Percentiles rank a stretch among this genome's conserved stretches.
Evolutionary conservation across 2,113 vertebrate species (phyloP).

Genomic region (Osmerus mordax): DNA sequence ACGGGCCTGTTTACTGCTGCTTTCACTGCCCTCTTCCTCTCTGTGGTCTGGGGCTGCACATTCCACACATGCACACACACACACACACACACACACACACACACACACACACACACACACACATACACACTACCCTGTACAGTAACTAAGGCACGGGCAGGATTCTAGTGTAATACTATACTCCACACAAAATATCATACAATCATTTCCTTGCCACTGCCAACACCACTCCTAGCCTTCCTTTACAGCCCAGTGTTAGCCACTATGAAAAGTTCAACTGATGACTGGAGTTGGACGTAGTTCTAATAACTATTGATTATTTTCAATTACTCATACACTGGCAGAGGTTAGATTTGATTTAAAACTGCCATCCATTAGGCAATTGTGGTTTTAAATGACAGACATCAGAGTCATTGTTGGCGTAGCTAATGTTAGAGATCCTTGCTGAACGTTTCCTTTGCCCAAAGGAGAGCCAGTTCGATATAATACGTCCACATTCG

Average conservation of each 20-base stretch:
- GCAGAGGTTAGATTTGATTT: too few relatives aligned
- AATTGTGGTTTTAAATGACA: too few relatives aligned
- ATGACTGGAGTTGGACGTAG: background rate
- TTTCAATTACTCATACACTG: too few relatives aligned
- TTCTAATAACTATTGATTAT: background rate
- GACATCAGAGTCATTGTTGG: too few relatives aligned
- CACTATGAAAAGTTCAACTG: background rate
- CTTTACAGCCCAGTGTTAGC: background rate
- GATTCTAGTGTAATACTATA: background rate
- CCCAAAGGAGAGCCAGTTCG: background rate
- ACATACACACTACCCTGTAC: background rate
- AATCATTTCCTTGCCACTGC: background rate
- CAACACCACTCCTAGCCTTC: slow-evolving; percentile 4
- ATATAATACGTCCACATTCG: too few relatives aligned
- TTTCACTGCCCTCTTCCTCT: slow-evolving; percentile 8
- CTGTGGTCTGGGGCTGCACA: background rate
- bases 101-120: background rate
- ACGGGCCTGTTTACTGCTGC: slow-evolving; percentile 41
- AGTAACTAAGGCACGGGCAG: background rate
- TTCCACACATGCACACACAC: background rate
- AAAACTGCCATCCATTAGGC: too few relatives aligned
- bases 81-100: too few relatives aligned
- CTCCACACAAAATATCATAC: background rate
- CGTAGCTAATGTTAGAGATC: too few relatives aligned
- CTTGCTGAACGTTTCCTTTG: too few relatives aligned